phyloP scores from a whole-genome alignment of 2,888 invertebrate genomes.

The Trachelus tabidus region DNA sequence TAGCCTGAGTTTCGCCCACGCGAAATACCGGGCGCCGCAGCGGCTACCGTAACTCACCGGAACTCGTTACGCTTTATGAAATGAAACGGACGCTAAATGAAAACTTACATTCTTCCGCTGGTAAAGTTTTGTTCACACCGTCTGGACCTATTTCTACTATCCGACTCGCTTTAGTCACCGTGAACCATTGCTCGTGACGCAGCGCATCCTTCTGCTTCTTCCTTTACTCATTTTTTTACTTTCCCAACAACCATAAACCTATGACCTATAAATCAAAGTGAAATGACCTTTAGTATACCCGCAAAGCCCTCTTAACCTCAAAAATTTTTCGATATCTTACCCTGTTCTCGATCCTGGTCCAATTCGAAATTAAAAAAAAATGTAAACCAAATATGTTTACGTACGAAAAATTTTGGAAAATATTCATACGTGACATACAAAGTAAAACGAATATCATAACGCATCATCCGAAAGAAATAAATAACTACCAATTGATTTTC shows the following conservation, averaged over 20 bases:
- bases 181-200: slow-evolving; percentile 1
- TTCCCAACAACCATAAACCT: not conserved
- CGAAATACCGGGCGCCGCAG: slow-evolving; percentile 11
- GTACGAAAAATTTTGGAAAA: too few relatives aligned
- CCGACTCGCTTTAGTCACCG: slow-evolving; percentile 9
- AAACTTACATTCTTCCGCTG: slow-evolving; percentile 37
- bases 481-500: too few relatives aligned
- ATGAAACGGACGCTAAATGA: slow-evolving; percentile 42
- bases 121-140: slow-evolving; percentile 24
- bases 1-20: slow-evolving; percentile 8
- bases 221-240: not conserved
- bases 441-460: too few relatives aligned
- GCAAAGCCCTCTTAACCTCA: too few relatives aligned
- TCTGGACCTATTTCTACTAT: not conserved
- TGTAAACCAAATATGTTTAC: too few relatives aligned
- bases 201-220: slow-evolving; percentile 1
- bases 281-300: not conserved
- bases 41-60: slow-evolving; percentile 24
- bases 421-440: too few relatives aligned
- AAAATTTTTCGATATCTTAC: too few relatives aligned
- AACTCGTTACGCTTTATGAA: slow-evolving; percentile 42
- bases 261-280: not conserved
- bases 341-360: too few relatives aligned
- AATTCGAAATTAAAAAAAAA: too few relatives aligned
- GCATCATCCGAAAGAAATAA: too few relatives aligned